phyloP scores from a whole-genome alignment of 2,113 vertebrate genomes.

The Pristiophorus japonicus region DNA sequence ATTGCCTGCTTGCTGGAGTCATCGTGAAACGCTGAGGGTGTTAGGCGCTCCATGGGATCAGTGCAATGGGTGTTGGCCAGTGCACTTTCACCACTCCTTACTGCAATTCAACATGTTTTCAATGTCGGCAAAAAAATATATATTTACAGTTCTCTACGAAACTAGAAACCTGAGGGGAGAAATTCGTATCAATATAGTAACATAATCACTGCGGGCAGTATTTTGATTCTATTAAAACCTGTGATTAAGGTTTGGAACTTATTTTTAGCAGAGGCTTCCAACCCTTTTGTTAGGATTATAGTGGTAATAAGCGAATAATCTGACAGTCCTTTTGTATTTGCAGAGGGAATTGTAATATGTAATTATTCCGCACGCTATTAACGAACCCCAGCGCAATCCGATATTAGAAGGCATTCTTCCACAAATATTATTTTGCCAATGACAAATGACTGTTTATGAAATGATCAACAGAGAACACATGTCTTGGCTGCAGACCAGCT shows the following conservation, averaged over 20 bases:
- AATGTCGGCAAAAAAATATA: background rate
- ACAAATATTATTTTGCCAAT: slow-evolving; percentile 53
- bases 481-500: slow-evolving; percentile 51
- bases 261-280: background rate
- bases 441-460: slow-evolving; percentile 57
- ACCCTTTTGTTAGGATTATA: background rate
- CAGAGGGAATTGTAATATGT: background rate
- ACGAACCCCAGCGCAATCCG: background rate
- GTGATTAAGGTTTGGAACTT: background rate
- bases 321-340: background rate
- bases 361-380: background rate
- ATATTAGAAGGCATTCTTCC: slow-evolving; percentile 43
- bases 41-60: background rate
- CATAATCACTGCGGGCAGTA: background rate
- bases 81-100: background rate
- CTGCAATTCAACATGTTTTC: background rate
- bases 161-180: background rate
- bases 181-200: background rate
- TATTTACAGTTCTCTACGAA: background rate
- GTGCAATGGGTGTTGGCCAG: background rate
- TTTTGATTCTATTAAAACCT: background rate
- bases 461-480: slow-evolving; percentile 49
- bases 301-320: background rate
- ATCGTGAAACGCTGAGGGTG: background rate
- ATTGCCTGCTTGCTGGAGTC: background rate